These are phyloP conservation scores for Heliothis virescens DNA, from an alignment of 1,140 invertebrate genomes.

Conservation along the genomic window DNA sequence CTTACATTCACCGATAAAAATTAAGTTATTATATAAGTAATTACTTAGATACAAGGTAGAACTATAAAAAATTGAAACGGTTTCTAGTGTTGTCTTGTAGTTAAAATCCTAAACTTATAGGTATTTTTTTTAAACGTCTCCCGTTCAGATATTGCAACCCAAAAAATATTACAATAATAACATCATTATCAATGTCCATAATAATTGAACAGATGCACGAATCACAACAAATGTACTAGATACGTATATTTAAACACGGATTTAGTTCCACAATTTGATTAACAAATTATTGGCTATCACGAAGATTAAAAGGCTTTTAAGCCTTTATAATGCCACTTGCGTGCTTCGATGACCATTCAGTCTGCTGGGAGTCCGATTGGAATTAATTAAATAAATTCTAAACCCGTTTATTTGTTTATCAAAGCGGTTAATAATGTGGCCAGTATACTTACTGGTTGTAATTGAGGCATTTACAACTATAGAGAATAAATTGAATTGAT, in stretches of 20 bases:
- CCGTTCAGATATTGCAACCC: no score
- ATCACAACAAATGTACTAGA: background rate
- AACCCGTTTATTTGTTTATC: conserved; percentile 32
- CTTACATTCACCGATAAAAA: no score
- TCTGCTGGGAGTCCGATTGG: background rate
- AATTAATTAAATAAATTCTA: conserved; percentile 38
- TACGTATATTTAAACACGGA: background rate
- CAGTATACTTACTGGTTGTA: background rate
- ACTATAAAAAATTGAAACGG: no score
- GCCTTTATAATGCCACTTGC: conserved; percentile 20
- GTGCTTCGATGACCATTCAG: conserved; percentile 33
- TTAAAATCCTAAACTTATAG: no score
- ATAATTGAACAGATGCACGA: background rate
- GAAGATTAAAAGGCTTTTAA: conserved; percentile 36
- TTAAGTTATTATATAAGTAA: no score
- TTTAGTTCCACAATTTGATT: conserved; percentile 21
- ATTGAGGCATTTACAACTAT: background rate
- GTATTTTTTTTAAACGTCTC: no score
- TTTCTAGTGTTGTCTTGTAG: no score
- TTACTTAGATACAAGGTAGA: no score
- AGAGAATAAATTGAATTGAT: no score
- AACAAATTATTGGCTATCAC: conserved; percentile 22
- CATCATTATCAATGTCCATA: no score
- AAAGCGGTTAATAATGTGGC: conserved; percentile 13
- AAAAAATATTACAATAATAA: no score